Evolutionary conservation across 2,797 vertebrate species (phyloP), one percentile per base, ranked within the genome.

Genomic region (Microchirus variegatus): DNA sequence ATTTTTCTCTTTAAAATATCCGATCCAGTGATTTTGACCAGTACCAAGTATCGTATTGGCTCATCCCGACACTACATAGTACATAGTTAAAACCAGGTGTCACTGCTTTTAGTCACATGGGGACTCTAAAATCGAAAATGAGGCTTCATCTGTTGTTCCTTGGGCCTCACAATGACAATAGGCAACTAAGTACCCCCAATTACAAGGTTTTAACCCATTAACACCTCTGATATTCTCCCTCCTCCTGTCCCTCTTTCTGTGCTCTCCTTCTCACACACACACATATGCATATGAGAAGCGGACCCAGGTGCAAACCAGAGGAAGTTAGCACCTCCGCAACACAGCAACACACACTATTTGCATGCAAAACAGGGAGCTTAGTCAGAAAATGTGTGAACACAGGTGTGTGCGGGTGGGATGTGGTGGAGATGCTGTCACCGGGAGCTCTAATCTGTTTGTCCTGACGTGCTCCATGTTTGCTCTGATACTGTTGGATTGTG

Each of bases 251-350:
- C 16, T 13, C 16, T 10, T 19, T 26, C 35, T n/a, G 9, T 2
- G 7, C 10, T 4, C 40, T 4, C 40, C 10, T 12, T 4, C 22
- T 22, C 22, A 22, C 22, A 22, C 22, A 22, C 16, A 9, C 16
- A 9, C 48, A 3, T 56, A 87, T 85, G 82, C 81, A 89, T 79
- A 89, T 87, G 77, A 85, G 79, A 66, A 58, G 44, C 72, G 63
- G 31, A 83, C 70, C 87, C 90, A 92, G 91, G 90, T 92, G 90
- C 89, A 87, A 47, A 69, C 61, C 56, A 73, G 78, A 81, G 87
- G 87, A 88, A 89, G 88, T 89, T 92, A 87, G 81, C 90, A 73
- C 90, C 87, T 92, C 85, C 84, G 82, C 78, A 77, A 79, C 71
- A 64, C 67, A 67, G 77, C 65, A 37, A 82, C 81, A 68, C 80